Base-by-base conservation (phyloP, 2,888 invertebrate genomes). In the Deilephila elpenor region DNA sequence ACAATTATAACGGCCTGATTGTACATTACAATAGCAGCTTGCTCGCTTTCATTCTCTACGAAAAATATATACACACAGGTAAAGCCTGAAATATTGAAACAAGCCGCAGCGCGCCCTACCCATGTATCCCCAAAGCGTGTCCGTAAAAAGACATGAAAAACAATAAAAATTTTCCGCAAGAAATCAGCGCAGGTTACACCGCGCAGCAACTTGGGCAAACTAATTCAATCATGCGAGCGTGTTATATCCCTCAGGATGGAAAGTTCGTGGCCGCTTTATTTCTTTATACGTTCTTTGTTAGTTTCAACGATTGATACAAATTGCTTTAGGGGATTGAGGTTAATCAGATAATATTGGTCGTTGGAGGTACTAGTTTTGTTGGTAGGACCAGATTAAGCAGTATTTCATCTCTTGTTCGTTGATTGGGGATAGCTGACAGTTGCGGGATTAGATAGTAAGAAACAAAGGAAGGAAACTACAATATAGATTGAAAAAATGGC, bases 301-400 rank as follows among this genome's bases (percentile, higher is more conserved):
- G 79, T 79, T 78, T 77, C 77, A 80, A 61, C 81, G 83, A 86
- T 86, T 86, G 86, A 83, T 85, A 86, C 86, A 82, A 86, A 86
- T 86, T 83, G 83, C 83, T 84, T 84, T 77, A 78, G 82, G 83
- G 83, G 75, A 79, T 81, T 82, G 71, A 74, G 75, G 79, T 71
- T 74, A 71, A 71, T 64, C 64, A 44, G 71, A 59, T 71, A 70
- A 70, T 70, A 51, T 73, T 53, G 70, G 51, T 70, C 20, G 29
- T 56, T 56, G 6, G n/a, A n/a, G 56, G 17, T 44, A 51, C 29
- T 60, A 70, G 25, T 8, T 67, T 51, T 51, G 14, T 14, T 25
- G 25, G 25, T 67, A 17, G 51, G 64, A 5, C 37, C 44, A 17
- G 1, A 61, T 32, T 32, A 37, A n/a, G 7, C n/a, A n/a, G 25